phyloP scores from a whole-genome alignment of 2,888 invertebrate species.

The Trachelus stipa region DNA sequence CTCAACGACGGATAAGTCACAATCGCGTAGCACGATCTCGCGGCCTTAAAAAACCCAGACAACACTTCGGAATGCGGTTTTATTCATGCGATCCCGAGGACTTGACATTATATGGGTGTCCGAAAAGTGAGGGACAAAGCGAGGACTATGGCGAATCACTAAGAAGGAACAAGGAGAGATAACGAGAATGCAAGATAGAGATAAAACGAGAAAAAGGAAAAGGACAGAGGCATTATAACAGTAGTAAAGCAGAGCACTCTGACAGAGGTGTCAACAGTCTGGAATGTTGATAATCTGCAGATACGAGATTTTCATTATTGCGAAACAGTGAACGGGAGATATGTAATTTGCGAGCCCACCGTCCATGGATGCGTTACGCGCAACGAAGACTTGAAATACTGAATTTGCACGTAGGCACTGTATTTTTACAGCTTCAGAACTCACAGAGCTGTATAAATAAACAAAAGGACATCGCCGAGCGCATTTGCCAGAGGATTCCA shows the following conservation, averaged over 20 bases:
- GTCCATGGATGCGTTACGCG: not conserved
- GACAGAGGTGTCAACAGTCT: constrained; percentile 61
- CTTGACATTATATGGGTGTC: not conserved
- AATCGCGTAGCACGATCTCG: constrained; percentile 20
- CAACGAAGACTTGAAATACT: constrained; percentile 12
- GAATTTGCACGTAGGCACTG: constrained; percentile 29
- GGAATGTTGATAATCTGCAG: constrained; percentile 59
- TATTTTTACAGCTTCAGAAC: constrained; percentile 42
- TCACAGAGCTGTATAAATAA: constrained; percentile 52
- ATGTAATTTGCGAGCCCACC: not conserved
- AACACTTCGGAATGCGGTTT: constrained; percentile 26
- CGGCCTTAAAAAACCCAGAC: constrained; percentile 27
- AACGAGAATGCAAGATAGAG: not conserved
- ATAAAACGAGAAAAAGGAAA: not conserved
- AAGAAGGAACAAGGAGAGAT: not conserved
- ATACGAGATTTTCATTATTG: constrained; percentile 40
- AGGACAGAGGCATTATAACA: constrained; percentile 8
- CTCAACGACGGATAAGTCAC: constrained; percentile 16
- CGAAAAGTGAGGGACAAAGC: not conserved
- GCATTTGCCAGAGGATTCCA: not conserved
- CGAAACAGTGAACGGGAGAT: constrained; percentile 7
- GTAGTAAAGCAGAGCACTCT: constrained; percentile 43
- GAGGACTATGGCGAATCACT: not conserved
- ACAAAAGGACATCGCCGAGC: constrained; percentile 48
- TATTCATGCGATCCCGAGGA: constrained; percentile 21